Evolutionary conservation across 2,113 vertebrate genomes (phyloP).

Genomic region (Plecturocebus donacophilus): DNA sequence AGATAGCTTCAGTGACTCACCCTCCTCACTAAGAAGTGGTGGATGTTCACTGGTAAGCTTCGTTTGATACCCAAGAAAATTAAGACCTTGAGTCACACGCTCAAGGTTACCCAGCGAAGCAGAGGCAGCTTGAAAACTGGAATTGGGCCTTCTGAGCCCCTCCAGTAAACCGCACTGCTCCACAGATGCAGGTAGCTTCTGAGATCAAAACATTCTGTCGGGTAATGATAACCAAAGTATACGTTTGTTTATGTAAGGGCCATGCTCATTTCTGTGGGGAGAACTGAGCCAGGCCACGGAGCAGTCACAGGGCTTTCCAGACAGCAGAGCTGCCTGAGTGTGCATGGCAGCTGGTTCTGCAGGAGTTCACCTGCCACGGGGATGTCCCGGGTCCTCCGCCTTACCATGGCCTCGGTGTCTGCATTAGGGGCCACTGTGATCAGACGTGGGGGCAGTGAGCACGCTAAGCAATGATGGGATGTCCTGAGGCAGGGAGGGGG

Average conservation of each 20-base stretch:
- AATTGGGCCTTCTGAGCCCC: not conserved
- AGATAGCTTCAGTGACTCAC: not conserved
- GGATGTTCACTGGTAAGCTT: not conserved
- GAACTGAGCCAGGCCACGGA: not conserved
- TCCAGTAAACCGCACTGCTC: not conserved
- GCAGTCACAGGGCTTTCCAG: not conserved
- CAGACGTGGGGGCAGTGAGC: fast-evolving
- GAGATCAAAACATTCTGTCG: not conserved
- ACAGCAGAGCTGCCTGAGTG: fast-evolving
- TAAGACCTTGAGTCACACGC: too few relatives aligned
- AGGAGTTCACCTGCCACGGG: fast-evolving
- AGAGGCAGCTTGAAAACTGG: not conserved
- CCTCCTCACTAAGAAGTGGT: fast-evolving
- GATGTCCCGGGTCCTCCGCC: not conserved
- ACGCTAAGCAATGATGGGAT: too few relatives aligned
- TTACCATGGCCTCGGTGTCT: not conserved
- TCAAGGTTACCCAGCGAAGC: not conserved
- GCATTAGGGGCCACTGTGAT: not conserved
- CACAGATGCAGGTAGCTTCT: not conserved
- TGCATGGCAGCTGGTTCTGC: fast-evolving
- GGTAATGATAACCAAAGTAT: fast-evolving
- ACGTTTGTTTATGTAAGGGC: not conserved
- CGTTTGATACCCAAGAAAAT: not conserved
- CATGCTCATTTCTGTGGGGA: not conserved
- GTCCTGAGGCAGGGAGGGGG: not conserved